Evolutionary conservation across 2,888 invertebrate genomes (phyloP).

Genomic region (Drosophila emarginata): DNA sequence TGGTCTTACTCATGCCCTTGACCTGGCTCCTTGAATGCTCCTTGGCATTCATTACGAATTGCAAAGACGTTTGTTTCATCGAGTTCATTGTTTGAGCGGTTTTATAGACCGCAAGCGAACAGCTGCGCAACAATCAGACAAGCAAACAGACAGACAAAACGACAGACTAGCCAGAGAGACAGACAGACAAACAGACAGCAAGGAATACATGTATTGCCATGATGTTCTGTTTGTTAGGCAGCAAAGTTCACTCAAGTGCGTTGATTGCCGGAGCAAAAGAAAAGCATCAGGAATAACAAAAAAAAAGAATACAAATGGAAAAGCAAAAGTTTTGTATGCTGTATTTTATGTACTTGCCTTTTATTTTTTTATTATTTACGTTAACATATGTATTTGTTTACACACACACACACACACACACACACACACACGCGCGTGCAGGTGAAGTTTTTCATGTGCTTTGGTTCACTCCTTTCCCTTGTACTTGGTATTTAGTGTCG

Average conservation of each 20-base stretch:
- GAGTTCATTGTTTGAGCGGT: conserved; percentile 39
- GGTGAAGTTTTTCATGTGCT: conserved; percentile 66
- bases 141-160: conserved; percentile 29
- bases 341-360: conserved; percentile 50
- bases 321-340: conserved; percentile 55
- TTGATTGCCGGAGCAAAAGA: conserved; percentile 73
- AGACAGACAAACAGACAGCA: conserved; percentile 23
- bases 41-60: conserved; percentile 60
- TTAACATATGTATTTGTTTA: conserved; percentile 17
- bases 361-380: conserved; percentile 58
- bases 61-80: conserved; percentile 26
- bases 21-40: conserved; percentile 25
- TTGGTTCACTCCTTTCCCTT: conserved; percentile 11
- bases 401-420: conserved; percentile 17
- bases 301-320: conserved; percentile 13
- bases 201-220: conserved; percentile 58
- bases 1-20: background rate
- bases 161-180: conserved; percentile 10
- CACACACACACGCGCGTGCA: conserved; percentile 56
- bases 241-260: conserved; percentile 70
- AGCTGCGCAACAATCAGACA: conserved; percentile 57
- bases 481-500: background rate
- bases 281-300: background rate
- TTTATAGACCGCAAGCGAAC: conserved; percentile 51
- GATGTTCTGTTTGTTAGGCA: conserved; percentile 60